phyloP scores from a whole-genome alignment of 2,888 invertebrate genomes.

The Xiphydria camelus region DNA sequence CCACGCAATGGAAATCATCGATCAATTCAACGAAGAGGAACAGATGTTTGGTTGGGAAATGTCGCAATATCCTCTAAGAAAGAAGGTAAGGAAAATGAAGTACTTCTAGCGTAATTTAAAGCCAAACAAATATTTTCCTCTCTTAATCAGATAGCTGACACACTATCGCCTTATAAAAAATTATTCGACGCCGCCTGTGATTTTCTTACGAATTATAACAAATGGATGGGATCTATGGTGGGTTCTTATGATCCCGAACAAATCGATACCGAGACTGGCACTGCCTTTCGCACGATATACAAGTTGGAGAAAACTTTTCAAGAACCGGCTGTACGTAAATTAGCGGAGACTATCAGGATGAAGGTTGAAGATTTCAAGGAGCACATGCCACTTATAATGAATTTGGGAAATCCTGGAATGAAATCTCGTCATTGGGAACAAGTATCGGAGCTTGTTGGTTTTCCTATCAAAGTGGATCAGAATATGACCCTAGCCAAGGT shows the following conservation, averaged over 20 bases:
- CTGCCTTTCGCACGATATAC: conserved; percentile 73
- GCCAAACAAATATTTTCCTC: neutral
- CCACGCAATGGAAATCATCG: conserved; percentile 77
- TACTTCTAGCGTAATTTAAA: too few relatives aligned
- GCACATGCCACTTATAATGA: conserved; percentile 89
- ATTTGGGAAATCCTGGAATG: conserved; percentile 93
- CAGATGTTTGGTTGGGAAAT: conserved; percentile 83
- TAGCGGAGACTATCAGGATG: conserved; percentile 70
- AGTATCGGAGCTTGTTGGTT: conserved; percentile 92
- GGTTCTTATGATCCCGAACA: conserved; percentile 85
- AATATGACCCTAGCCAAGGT: conserved; percentile 83
- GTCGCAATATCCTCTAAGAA: conserved; percentile 86
- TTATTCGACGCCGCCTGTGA: conserved; percentile 88
- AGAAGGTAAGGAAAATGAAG: conserved; percentile 63
- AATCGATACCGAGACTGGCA: conserved; percentile 79
- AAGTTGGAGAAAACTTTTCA: conserved; percentile 87
- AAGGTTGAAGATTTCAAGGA: conserved; percentile 86
- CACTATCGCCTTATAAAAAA: conserved; percentile 81
- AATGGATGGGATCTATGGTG: conserved; percentile 81
- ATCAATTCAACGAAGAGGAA: conserved; percentile 91
- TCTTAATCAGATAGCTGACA: conserved; percentile 67
- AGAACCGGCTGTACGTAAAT: conserved; percentile 70
- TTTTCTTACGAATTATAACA: conserved; percentile 78
- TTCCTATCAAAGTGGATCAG: conserved; percentile 84
- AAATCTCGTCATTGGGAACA: conserved; percentile 91